A percentile compares a stretch with the other conserved stretches of the same genome.
Conservation (phyloP, 2,113 vertebrate species). For the Pseudolaguvia tuberculata region DNA sequence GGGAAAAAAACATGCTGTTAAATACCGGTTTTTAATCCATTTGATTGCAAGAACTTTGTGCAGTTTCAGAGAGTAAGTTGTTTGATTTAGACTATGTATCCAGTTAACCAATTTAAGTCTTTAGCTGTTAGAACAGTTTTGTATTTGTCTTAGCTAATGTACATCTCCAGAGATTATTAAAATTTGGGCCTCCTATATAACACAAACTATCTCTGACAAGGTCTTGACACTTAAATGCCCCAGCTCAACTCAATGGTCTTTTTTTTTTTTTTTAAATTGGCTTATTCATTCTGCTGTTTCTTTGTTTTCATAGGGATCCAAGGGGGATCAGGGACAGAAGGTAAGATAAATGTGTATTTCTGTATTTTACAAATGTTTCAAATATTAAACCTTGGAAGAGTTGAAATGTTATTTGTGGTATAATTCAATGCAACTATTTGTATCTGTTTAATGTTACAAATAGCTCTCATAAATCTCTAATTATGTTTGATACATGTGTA, state of each 20-base stretch:
- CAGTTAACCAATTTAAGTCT: conserved; percentile 7
- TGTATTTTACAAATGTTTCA: background rate
- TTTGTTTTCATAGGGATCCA: conserved; percentile 52
- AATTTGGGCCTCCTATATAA: background rate
- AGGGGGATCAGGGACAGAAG: conserved; percentile 61
- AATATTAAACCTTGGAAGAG: background rate
- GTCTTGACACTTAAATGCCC: background rate
- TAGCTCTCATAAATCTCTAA: background rate
- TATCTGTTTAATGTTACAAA: background rate
- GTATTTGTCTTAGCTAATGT: background rate
- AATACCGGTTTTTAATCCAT: conserved; percentile 10
- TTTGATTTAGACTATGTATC: conserved; percentile 1
- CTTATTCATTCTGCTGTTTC: conserved; percentile 25
- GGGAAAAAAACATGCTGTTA: conserved; percentile 26
- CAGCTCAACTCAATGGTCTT: conserved; percentile 8
- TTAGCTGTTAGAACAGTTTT: background rate
- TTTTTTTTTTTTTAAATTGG: conserved; percentile 4
- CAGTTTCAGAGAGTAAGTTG: background rate
- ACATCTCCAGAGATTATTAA: background rate
- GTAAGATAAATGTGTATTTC: conserved; percentile 50
- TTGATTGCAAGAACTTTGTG: conserved; percentile 8
- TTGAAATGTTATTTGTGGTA: background rate
- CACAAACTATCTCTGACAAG: conserved; percentile 1
- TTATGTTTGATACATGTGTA: background rate
- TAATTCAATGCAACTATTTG: background rate